Evolutionary conservation across 2,113 vertebrate genomes (phyloP).

Genomic region (Siniperca knerii): DNA sequence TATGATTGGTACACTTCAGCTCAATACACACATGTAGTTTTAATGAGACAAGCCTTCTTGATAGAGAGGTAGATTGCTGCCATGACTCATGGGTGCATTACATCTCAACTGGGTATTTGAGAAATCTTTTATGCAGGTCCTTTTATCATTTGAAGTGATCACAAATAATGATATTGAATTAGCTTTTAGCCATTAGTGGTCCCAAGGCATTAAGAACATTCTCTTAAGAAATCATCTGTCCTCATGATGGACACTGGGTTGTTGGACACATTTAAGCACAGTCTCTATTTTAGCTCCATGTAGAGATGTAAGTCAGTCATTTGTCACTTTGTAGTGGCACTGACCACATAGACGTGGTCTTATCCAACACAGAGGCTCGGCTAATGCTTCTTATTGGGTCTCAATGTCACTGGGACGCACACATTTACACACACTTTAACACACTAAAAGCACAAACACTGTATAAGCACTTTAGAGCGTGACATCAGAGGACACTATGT

Average conservation of each 20-base stretch:
- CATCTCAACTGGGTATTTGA: conserved; percentile 56
- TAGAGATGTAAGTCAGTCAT: conserved; percentile 37
- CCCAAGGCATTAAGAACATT: conserved; percentile 13
- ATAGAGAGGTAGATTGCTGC: conserved; percentile 56
- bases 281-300: conserved; percentile 22
- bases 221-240: conserved; percentile 35
- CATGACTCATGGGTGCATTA: conserved; percentile 54
- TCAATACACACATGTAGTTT: conserved; percentile 67
- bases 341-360: conserved; percentile 46
- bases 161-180: conserved; percentile 59
- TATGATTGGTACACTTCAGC: conserved; percentile 70
- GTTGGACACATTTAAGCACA: conserved; percentile 38
- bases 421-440: conserved; percentile 11
- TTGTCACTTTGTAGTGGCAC: conserved; percentile 47
- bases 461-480: conserved; percentile 52
- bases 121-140: conserved; percentile 34
- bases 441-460: conserved; percentile 41
- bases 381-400: conserved; percentile 47
- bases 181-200: conserved; percentile 49
- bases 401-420: conserved; percentile 44
- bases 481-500: conserved; percentile 64
- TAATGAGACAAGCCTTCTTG: conserved; percentile 68
- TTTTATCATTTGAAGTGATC: conserved; percentile 57
- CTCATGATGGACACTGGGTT: conserved; percentile 36
- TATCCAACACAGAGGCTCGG: conserved; percentile 23